These are phyloP conservation scores for Oscheius myriophilus DNA, from an alignment of 2,888 invertebrate genomes.

Conservation along the genomic window DNA sequence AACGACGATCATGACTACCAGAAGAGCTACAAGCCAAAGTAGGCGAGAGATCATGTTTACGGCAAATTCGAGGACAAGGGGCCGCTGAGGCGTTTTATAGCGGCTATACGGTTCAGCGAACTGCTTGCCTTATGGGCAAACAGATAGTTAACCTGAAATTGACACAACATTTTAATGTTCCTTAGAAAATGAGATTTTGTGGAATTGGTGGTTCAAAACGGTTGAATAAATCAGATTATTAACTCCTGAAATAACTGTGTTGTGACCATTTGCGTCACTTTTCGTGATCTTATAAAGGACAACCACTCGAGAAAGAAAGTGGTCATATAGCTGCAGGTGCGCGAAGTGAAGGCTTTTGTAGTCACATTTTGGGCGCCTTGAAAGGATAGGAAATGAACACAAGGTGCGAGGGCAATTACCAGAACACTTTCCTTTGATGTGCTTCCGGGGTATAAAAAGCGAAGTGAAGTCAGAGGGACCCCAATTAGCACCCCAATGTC, in stretches of 20 bases:
- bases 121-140: conserved; percentile 15
- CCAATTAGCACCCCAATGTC: conserved; percentile 16
- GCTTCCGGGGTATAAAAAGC: conserved; percentile 23
- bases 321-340: background rate
- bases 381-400: conserved; percentile 27
- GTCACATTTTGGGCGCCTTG: conserved; percentile 6
- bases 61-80: conserved; percentile 5
- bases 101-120: conserved; percentile 29
- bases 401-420: conserved; percentile 18
- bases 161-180: background rate
- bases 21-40: background rate
- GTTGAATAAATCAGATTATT: no score
- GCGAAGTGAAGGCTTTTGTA: conserved; percentile 20
- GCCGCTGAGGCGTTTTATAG: conserved; percentile 16
- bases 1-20: conserved; percentile 9
- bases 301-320: no score
- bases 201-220: no score
- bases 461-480: conserved; percentile 23
- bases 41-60: conserved; percentile 20
- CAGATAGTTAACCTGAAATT: conserved; percentile 19
- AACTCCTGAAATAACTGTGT: no score
- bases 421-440: conserved; percentile 19
- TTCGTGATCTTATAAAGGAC: no score
- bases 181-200: no score
- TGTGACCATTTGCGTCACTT: no score